Evolutionary conservation across 1,140 invertebrate species (phyloP).

Genomic region (Bradysia coprophila): DNA sequence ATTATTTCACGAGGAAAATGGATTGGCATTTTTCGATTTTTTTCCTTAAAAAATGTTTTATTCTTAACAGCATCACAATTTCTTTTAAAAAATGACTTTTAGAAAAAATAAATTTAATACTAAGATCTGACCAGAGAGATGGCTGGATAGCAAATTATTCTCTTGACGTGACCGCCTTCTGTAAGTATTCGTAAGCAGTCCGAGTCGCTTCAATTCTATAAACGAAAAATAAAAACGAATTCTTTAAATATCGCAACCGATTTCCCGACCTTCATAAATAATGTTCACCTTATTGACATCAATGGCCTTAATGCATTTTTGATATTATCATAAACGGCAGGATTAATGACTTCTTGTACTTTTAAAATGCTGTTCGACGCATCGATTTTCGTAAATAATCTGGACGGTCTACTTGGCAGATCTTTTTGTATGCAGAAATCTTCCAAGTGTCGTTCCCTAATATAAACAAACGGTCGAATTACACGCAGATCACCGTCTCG

Average conservation of each 20-base stretch:
- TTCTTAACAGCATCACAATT: too few species aligned
- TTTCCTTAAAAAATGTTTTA: too few species aligned
- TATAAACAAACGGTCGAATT: conserved; percentile 74
- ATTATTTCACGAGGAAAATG: too few species aligned
- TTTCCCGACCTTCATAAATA: not conserved
- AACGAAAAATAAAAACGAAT: not conserved
- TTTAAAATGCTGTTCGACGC: conserved; percentile 15
- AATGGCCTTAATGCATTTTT: conserved; percentile 1
- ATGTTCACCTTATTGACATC: not conserved
- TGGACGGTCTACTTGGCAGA: conserved; percentile 34
- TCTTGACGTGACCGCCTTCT: not conserved
- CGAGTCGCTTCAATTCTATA: not conserved
- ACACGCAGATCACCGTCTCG: conserved; percentile 66
- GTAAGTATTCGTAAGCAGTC: not conserved
- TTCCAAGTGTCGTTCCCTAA: conserved; percentile 52
- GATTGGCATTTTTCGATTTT: too few species aligned
- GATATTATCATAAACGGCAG: conserved; percentile 3
- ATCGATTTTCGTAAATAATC: conserved; percentile 5
- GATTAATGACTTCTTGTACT: conserved; percentile 2
- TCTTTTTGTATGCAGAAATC: conserved; percentile 48
- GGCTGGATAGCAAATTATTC: too few species aligned
- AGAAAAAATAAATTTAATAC: too few species aligned
- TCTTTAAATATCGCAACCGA: not conserved
- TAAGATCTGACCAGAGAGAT: too few species aligned
- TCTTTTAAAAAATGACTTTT: too few species aligned